Percentiles rank a stretch among this genome's conserved stretches.
phyloP scores from a whole-genome alignment of 2,888 invertebrate genomes.

The Rhodophaea formosa region DNA sequence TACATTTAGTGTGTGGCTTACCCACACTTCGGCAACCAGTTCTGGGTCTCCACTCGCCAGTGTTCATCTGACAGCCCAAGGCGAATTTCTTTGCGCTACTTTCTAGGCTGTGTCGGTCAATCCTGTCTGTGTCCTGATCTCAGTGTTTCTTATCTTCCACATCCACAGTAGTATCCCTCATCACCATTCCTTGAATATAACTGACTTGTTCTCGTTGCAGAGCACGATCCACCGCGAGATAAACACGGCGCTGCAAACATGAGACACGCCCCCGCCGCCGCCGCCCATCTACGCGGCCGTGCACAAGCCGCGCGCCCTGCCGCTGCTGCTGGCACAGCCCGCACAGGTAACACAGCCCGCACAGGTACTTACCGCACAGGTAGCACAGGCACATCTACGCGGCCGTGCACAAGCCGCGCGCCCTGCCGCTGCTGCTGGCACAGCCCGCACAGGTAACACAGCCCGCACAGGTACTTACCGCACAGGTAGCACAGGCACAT shows the following conservation, averaged over 20 bases:
- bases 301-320: slow-evolving; percentile 37
- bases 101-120: too few relatives aligned
- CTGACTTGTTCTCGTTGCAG: slow-evolving; percentile 40
- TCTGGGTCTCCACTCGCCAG: too few relatives aligned
- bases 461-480: slow-evolving; percentile 34
- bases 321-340: slow-evolving; percentile 31
- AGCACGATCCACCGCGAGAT: slow-evolving; percentile 91
- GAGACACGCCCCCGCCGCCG: slow-evolving; percentile 69
- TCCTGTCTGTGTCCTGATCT: too few relatives aligned
- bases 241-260: slow-evolving; percentile 89
- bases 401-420: slow-evolving; percentile 40
- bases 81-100: too few relatives aligned
- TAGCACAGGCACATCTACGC: slow-evolving; percentile 45
- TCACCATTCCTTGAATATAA: too few relatives aligned
- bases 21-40: too few relatives aligned
- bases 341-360: slow-evolving; percentile 23
- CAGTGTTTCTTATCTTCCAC: too few relatives aligned
- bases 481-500: slow-evolving; percentile 40
- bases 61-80: too few relatives aligned
- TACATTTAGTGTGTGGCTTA: too few relatives aligned
- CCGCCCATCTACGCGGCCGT: slow-evolving; percentile 50
- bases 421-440: slow-evolving; percentile 33
- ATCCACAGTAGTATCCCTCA: too few relatives aligned
- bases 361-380: slow-evolving; percentile 41
- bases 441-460: slow-evolving; percentile 26